Percentiles rank a stretch among this genome's conserved stretches.
These are phyloP conservation scores for Aphaenogaster floridana DNA, from an alignment of 1,140 invertebrate genomes.

Conservation along the genomic window DNA sequence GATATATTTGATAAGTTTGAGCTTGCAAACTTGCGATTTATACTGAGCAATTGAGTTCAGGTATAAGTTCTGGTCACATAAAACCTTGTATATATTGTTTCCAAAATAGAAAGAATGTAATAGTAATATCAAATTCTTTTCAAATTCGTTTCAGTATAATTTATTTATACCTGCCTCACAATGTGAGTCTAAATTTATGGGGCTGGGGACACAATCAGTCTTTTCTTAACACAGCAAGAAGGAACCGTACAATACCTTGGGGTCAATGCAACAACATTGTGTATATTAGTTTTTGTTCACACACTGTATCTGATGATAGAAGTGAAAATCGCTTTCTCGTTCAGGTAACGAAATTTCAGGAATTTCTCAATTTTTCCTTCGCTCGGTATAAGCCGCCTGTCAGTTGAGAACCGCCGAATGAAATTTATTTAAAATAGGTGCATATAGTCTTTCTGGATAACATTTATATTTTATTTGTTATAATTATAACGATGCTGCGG, in stretches of 20 bases:
- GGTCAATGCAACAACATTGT: no score
- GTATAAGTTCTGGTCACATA: background rate
- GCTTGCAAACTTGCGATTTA: background rate
- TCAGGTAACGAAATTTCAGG: background rate
- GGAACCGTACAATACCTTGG: background rate
- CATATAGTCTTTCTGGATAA: background rate
- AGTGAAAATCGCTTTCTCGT: background rate
- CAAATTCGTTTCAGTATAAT: background rate
- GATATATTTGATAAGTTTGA: background rate
- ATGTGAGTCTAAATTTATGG: background rate
- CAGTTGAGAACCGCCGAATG: background rate
- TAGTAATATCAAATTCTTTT: no score
- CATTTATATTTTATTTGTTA: background rate
- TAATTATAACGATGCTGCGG: background rate
- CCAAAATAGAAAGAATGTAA: background rate
- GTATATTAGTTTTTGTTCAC: no score
- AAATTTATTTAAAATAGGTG: slow-evolving; percentile 1
- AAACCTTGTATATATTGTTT: background rate
- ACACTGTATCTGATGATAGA: background rate
- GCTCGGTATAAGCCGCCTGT: background rate
- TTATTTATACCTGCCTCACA: background rate
- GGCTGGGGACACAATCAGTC: background rate
- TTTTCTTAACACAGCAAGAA: background rate
- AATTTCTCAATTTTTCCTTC: background rate
- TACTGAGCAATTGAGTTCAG: background rate